Percentiles rank a stretch among this genome's conserved stretches.
phyloP scores from a whole-genome alignment of 2,113 vertebrate species.

The Chloebia gouldiae region DNA sequence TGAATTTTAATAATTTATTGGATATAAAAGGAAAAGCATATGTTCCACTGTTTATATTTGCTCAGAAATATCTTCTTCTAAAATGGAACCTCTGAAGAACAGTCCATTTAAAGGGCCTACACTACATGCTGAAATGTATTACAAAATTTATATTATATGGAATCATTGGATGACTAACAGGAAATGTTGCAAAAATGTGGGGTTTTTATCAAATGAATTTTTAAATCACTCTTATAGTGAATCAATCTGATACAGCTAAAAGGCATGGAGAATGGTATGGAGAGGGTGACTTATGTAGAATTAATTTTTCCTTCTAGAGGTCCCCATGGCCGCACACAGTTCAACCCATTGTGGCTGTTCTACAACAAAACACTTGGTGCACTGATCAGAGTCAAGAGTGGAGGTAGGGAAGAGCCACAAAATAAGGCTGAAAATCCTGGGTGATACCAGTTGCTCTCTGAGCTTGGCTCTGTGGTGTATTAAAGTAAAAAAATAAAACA shows the following conservation, averaged over 20 bases:
- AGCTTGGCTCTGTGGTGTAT: neutral
- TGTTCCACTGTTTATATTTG: neutral
- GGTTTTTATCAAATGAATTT: neutral
- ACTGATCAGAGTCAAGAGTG: neutral
- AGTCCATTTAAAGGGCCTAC: neutral
- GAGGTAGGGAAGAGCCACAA: neutral
- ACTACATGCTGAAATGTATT: neutral
- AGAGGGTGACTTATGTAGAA: neutral
- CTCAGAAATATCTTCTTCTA: neutral
- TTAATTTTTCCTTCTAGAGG: neutral
- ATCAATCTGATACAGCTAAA: neutral
- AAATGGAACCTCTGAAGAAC: neutral
- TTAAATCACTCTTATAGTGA: neutral
- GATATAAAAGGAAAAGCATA: neutral
- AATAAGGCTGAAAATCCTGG: neutral
- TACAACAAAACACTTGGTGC: neutral
- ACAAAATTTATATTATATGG: neutral
- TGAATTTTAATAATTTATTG: neutral
- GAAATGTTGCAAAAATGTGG: neutral
- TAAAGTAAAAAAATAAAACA: neutral
- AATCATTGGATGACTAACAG: neutral
- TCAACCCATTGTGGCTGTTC: constrained; percentile 8
- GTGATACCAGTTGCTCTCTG: neutral
- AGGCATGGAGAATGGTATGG: neutral
- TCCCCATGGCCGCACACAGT: neutral